Evolutionary conservation across 2,797 vertebrate species (phyloP), one percentile per base, ranked within the genome.

Genomic region (Glyptemys insculpta): DNA sequence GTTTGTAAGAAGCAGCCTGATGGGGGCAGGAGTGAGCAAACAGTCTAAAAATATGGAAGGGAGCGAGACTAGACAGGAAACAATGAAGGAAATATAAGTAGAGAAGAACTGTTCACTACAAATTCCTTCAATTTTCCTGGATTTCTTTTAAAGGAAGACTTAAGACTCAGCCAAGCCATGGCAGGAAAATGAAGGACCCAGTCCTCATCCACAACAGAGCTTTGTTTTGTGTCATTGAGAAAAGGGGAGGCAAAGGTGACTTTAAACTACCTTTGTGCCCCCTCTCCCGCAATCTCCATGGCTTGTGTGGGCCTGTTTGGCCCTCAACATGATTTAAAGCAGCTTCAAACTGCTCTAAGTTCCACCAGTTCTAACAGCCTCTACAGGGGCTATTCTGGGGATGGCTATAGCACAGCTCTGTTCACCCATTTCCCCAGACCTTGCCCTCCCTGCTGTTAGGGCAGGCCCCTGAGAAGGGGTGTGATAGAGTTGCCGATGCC

Each of bases 91-190:
- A 87, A 50, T 72, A 1, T 1, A 0, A 83, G 8, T 5, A 94
- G 54, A 90, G 8, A 29, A 52, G 52, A 92, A 5, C 68, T 84
- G 87, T 34, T 44, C 72, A 10, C 44, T 79, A 87, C 15, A 78
- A 86, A 81, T 2, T 78, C 44, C 7, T 94, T 86, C 41, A 15
- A 53, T 86, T 79, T 25, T 3, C 6, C 25, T 68, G 25, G 31
- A 78, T 90, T 90, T n/a, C 29, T 86, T 95, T 88, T 54, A 44
- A 87, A 81, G 62, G n/a, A 65, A 65, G 34, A 9, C 62, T 34
- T 62, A 65, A 65, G n/a, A 34, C 3, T 88, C 27, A 82, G n/a
- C 18, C 41, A 89, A 86, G 54, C 47, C 2, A 41, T 2, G 44
- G 57, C 4, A 90, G 5, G 5, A 83, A 92, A 88, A 83, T 25